Conservation (phyloP, 2,888 invertebrate genomes). For the Tethea ocularis region DNA sequence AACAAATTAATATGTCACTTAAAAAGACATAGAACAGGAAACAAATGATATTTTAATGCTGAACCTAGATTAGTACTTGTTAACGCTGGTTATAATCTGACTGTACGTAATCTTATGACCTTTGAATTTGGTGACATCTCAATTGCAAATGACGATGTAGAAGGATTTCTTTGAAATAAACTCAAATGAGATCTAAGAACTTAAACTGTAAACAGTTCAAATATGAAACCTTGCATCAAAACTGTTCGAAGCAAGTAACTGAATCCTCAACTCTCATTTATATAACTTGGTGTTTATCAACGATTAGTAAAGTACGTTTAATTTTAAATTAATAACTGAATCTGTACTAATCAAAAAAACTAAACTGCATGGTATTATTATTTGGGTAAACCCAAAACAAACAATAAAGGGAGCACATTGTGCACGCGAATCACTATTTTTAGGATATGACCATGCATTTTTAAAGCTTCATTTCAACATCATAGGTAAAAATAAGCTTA, state of each 20-base stretch:
- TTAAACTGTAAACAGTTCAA: not conserved
- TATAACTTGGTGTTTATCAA: not conserved
- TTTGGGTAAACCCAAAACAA: conserved; percentile 27
- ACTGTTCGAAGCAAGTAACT: not conserved
- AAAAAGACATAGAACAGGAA: conserved; percentile 73
- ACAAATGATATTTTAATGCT: conserved; percentile 72
- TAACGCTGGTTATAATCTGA: conserved; percentile 51
- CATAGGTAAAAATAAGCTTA: conserved; percentile 30
- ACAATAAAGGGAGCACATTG: conserved; percentile 33
- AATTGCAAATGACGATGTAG: not conserved
- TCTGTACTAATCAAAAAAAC: not conserved
- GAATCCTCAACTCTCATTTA: not conserved
- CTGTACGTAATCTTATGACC: conserved; percentile 30
- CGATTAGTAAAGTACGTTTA: not conserved
- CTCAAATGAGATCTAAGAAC: not conserved
- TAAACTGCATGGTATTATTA: conserved; percentile 6
- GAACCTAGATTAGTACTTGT: conserved; percentile 74
- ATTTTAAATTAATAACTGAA: not conserved
- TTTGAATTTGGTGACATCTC: conserved; percentile 6
- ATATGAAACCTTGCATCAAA: not conserved
- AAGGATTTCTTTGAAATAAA: not conserved
- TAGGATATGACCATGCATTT: conserved; percentile 50
- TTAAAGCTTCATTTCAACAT: conserved; percentile 29
- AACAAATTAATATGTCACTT: conserved; percentile 77
- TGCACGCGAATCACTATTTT: conserved; percentile 38